Evolutionary conservation across 2,888 invertebrate species (phyloP).

Genomic region (Salticus scenicus): DNA sequence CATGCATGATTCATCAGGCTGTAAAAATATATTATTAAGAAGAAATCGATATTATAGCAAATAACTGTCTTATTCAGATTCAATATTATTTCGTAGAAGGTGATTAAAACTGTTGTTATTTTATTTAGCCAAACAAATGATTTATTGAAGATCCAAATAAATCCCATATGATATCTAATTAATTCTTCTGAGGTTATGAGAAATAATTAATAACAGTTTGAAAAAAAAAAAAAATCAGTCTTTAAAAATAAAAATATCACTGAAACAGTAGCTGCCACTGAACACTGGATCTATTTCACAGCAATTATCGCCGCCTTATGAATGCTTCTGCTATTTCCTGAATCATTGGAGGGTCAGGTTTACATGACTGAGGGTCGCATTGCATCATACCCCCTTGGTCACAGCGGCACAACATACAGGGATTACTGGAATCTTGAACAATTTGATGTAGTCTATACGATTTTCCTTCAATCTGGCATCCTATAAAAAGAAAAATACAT

Average conservation of each 20-base stretch:
- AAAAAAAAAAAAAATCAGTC: too few species aligned
- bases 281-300: background rate
- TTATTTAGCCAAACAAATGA: too few species aligned
- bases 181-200: too few species aligned
- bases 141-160: too few species aligned
- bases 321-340: background rate
- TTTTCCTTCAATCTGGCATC: constrained; percentile 89
- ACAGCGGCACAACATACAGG: constrained; percentile 96
- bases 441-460: constrained; percentile 90
- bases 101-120: too few species aligned
- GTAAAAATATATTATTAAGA: too few species aligned
- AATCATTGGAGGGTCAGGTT: constrained; percentile 70
- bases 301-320: background rate
- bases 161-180: too few species aligned
- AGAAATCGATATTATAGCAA: too few species aligned
- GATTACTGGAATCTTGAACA: constrained; percentile 90
- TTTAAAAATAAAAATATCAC: background rate
- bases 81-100: too few species aligned
- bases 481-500: constrained; percentile 74
- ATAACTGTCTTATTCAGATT: too few species aligned
- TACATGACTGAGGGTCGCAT: constrained; percentile 87
- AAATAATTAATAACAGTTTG: too few species aligned
- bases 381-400: constrained; percentile 95
- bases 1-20: too few species aligned
- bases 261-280: background rate